A percentile compares a stretch with the other conserved stretches of the same genome.
Evolutionary conservation across 2,797 vertebrate genomes (phyloP).

Genomic region (Chelmon rostratus): DNA sequence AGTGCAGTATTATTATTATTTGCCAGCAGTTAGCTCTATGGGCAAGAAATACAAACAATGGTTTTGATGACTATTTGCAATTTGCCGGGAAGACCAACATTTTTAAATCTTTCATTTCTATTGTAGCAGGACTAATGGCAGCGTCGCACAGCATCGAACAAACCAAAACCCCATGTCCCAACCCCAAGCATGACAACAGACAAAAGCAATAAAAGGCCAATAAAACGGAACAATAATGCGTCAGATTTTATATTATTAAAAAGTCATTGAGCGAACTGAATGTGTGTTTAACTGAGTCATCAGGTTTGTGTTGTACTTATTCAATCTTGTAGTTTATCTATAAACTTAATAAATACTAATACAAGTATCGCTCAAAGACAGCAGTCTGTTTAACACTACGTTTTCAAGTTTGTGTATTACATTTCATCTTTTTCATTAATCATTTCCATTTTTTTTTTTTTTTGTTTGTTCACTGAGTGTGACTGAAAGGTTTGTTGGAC

Average conservation of each 20-base stretch:
- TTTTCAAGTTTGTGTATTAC: not conserved
- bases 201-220: not conserved
- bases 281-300: not conserved
- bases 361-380: not conserved
- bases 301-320: not conserved
- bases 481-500: not conserved
- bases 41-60: not conserved
- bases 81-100: not conserved
- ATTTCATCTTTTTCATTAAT: not conserved
- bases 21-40: not conserved
- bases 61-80: not conserved
- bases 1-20: not conserved
- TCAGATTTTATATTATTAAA: not conserved
- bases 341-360: not conserved
- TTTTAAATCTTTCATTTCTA: not conserved
- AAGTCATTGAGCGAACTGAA: constrained; percentile 2
- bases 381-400: not conserved
- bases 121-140: not conserved
- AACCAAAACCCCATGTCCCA: not conserved
- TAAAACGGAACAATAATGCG: not conserved
- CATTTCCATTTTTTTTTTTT: not conserved
- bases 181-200: not conserved
- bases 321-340: not conserved
- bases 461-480: not conserved
- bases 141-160: not conserved